Base-by-base conservation (phyloP, 2,888 invertebrate genomes). In the Drosophila kambysellisi region DNA sequence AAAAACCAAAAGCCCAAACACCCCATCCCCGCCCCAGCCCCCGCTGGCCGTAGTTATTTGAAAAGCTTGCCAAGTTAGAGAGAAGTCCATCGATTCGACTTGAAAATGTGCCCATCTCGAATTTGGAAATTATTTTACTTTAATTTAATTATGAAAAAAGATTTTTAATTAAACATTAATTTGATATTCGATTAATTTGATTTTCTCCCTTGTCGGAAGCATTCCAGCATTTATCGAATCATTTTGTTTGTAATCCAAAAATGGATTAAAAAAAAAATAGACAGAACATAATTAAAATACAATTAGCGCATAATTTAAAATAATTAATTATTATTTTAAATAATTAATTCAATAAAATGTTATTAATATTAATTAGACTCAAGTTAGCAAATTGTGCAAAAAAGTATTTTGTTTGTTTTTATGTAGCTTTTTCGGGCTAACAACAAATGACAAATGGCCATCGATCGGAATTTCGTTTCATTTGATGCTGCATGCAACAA, bases 111-210 rank as follows among this genome's bases (percentile, higher is more conserved):
- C 5, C n/a, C 41, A 41, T 11, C 11, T n/a, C 3, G 5, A 41
- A 41, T n/a, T 5, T 15, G 25, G 8, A 15, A 25, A 15, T 46
- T 25, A 46, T 29, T 37, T 37, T 25, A 25, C 25, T 25, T 25
- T 25, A 25, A 25, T 25, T 25, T 25, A 35, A 35, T 35, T 4
- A 4, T 4, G 4, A 12, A 12, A 12, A 25, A 29, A 51, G 17
- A 32, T 32, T 5, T 35, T 8, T 15, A 53, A 53, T 20, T 1
- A 20, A 12, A 30, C 39, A n/a, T 15, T 41, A 20, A 30, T 41
- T 56, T 56, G 15, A 20, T 30, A 56, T 56, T 20, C n/a, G n/a
- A 56, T 41, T 11, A 11, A 41, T 41, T 41, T 43, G 15, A 46
- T 46, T 46, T 25, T 25, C 4, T 46, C 7, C 4, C 25, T 25